A percentile compares a stretch with the other conserved stretches of the same genome.
phyloP scores from a whole-genome alignment of 2,888 invertebrate species.

The Isotomurus palustris region DNA sequence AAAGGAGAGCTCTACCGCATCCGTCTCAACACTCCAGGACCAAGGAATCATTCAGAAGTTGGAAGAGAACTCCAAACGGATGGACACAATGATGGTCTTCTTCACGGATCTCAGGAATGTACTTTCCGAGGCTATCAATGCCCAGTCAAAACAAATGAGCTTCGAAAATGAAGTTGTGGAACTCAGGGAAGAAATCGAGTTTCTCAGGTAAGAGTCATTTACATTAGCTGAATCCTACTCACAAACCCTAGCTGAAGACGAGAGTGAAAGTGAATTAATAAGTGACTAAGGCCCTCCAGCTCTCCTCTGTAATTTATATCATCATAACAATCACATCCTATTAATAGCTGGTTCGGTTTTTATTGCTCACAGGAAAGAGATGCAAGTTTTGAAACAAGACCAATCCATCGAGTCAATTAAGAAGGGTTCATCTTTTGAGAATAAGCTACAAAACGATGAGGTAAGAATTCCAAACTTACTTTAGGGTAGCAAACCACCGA shows the following conservation, averaged over 20 bases:
- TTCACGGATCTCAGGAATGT: constrained; percentile 39
- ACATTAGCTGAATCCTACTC: no score
- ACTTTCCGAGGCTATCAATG: constrained; percentile 34
- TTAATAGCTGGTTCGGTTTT: no score
- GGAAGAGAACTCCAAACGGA: constrained; percentile 38
- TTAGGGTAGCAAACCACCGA: background rate
- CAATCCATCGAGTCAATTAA: background rate
- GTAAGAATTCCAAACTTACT: constrained; percentile 12
- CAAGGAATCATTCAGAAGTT: constrained; percentile 33
- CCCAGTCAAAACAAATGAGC: constrained; percentile 35
- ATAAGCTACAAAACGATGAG: constrained; percentile 39
- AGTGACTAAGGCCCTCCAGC: no score
- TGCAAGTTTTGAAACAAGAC: constrained; percentile 30
- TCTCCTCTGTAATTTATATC: no score
- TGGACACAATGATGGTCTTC: constrained; percentile 41
- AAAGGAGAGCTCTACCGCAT: constrained; percentile 11
- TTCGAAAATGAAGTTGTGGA: constrained; percentile 38
- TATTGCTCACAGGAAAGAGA: constrained; percentile 28
- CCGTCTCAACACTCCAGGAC: constrained; percentile 21
- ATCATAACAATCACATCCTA: no score
- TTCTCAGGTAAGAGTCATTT: constrained; percentile 32
- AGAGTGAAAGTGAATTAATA: no score
- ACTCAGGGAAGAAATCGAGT: constrained; percentile 42
- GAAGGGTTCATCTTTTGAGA: constrained; percentile 18
- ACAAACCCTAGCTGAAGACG: no score